Percentiles rank a stretch among this genome's conserved stretches.
These are phyloP conservation scores for Sipha flava DNA, from an alignment of 1,140 invertebrate species.

Conservation along the genomic window DNA sequence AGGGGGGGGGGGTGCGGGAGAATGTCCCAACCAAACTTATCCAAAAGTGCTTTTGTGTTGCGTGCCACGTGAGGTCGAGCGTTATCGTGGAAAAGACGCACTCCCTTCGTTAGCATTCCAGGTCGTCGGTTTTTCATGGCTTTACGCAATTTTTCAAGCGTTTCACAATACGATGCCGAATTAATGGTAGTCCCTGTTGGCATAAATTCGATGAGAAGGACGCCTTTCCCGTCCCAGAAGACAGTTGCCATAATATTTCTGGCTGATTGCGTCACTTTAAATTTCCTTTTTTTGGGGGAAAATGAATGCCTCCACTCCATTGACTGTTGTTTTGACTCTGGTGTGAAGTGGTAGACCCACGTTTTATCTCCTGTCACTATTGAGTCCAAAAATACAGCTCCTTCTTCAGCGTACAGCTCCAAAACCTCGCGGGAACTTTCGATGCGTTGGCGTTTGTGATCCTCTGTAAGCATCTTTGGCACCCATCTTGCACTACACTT, in stretches of 20 bases:
- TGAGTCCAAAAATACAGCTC: conserved; percentile 22
- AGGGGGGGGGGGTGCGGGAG: conserved; percentile 40
- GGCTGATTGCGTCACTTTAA: conserved; percentile 34
- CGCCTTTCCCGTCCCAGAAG: conserved; percentile 36
- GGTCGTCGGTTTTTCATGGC: conserved; percentile 36
- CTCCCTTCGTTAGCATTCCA: conserved; percentile 34
- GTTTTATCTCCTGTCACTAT: conserved; percentile 38
- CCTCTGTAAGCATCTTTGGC: not conserved
- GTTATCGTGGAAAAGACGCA: conserved; percentile 41
- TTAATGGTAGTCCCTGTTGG: not conserved
- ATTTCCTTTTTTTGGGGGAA: conserved; percentile 43
- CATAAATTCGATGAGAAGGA: conserved; percentile 32
- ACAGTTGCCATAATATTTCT: conserved; percentile 31
- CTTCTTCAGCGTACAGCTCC: not conserved
- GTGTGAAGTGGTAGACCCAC: conserved; percentile 35
- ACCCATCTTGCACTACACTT: not conserved
- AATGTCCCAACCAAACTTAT: conserved; percentile 40
- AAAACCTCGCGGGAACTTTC: not conserved
- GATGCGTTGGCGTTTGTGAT: not conserved
- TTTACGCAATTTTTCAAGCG: not conserved
- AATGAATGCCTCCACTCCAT: conserved; percentile 39
- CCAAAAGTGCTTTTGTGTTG: conserved; percentile 28
- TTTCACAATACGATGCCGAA: conserved; percentile 24
- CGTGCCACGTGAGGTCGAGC: conserved; percentile 39
- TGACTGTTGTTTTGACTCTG: conserved; percentile 35